A percentile compares a stretch with the other conserved stretches of the same genome.
Conservation (phyloP, 2,113 vertebrate species). For the Ibidorhyncha struthersii region DNA sequence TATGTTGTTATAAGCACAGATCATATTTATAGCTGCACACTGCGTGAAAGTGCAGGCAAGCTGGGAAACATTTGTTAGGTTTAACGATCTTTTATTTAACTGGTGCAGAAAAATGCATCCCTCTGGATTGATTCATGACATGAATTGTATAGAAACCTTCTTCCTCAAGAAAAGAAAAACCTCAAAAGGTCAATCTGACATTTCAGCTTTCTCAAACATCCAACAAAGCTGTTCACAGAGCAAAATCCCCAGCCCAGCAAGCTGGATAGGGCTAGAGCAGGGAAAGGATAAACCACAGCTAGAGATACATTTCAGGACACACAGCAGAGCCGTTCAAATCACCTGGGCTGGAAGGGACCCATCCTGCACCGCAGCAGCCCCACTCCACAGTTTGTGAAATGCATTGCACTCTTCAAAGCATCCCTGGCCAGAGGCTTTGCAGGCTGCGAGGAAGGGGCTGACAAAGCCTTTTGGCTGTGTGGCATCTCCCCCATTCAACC, state of each 20-base stretch:
- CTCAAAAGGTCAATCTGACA: slow-evolving; percentile 33
- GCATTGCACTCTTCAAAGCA: not conserved
- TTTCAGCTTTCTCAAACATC: slow-evolving; percentile 1
- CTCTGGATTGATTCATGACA: slow-evolving; percentile 39
- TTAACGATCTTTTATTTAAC: slow-evolving; percentile 47
- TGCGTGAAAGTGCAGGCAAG: not conserved
- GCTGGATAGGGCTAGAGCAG: not conserved
- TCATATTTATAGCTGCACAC: slow-evolving; percentile 22
- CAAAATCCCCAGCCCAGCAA: not conserved
- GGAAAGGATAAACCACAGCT: not conserved
- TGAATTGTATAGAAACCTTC: slow-evolving; percentile 17
- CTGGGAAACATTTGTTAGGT: slow-evolving; percentile 45
- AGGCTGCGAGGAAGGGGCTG: not conserved
- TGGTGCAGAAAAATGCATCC: slow-evolving; percentile 21
- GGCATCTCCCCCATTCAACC: not conserved
- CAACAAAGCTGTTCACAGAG: not conserved
- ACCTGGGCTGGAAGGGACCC: not conserved
- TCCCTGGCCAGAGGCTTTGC: not conserved
- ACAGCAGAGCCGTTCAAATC: not conserved
- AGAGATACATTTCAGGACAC: not conserved
- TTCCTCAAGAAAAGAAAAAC: slow-evolving; percentile 11
- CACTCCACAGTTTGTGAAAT: not conserved
- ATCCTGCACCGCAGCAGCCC: not conserved
- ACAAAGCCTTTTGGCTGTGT: not conserved
- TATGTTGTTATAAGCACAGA: slow-evolving; percentile 30